Evolutionary conservation across 2,888 invertebrate genomes (phyloP).

Genomic region (Belgica antarctica): DNA sequence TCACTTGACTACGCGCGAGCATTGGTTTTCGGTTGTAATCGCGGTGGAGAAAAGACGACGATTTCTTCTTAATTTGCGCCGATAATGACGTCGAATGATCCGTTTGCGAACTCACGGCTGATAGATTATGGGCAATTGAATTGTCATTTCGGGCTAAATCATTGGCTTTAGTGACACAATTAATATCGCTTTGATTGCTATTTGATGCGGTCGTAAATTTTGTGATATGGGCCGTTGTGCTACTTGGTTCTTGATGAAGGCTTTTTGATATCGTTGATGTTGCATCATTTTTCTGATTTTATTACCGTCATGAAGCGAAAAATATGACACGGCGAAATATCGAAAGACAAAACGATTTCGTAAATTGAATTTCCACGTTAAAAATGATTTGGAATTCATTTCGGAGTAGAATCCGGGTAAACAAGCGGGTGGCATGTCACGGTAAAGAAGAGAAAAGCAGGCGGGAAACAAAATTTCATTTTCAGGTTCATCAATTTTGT

Average conservation of each 20-base stretch:
- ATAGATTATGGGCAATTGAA: constrained; percentile 24
- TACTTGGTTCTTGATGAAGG: not conserved
- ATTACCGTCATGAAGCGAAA: not conserved
- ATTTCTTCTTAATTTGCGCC: constrained; percentile 37
- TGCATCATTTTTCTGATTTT: constrained; percentile 44
- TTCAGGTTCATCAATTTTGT: too few relatives aligned
- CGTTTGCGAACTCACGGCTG: not conserved
- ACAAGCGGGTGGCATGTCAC: too few relatives aligned
- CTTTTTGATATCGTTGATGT: constrained; percentile 46
- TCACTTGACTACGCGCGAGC: constrained; percentile 56
- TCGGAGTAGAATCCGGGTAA: too few relatives aligned
- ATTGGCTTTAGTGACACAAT: not conserved
- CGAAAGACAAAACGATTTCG: not conserved
- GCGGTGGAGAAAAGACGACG: constrained; percentile 51
- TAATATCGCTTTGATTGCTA: constrained; percentile 20
- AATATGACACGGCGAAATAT: too few relatives aligned
- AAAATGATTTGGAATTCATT: too few relatives aligned
- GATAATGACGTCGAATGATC: constrained; percentile 15
- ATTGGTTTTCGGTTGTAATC: constrained; percentile 50
- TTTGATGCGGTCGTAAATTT: constrained; percentile 40
- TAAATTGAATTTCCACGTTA: not conserved
- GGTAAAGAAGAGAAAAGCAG: too few relatives aligned
- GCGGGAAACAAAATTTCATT: too few relatives aligned
- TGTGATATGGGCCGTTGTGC: not conserved
- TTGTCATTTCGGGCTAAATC: not conserved